Evolutionary conservation across 2,113 vertebrate species (phyloP), one percentile per base, ranked within the genome.

Genomic region (Gobius niger): DNA sequence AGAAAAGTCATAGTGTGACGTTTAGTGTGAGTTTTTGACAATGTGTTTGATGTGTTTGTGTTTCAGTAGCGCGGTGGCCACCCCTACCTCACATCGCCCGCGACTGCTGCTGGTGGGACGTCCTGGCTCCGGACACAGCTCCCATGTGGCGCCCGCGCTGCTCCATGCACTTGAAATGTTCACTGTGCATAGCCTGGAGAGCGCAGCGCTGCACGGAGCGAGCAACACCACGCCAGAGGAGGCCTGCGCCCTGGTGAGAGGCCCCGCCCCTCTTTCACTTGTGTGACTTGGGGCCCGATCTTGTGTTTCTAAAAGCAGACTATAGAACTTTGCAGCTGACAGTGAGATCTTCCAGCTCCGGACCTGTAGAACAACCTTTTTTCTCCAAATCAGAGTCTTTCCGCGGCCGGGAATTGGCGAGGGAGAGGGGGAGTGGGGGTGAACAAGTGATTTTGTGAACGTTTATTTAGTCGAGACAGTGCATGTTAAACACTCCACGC

Each of bases 101-200:
- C 88, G 94, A 53, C 87, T 98, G 70, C 83, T 98, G 56, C 60
- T 98, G 62, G 91, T 84, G 2, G 96, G 95, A 59, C 79, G 91
- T 44, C 90, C 93, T 3, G 94, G 92, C 15, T 92, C 90, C 0
- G 95, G 95, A 10, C 95, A 97, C 41, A 87, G 93, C 46, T 94
- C 96, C 70, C 95, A 98, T 77, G 83, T 98, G 90, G 96, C 93
- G 68, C 95, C 96, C 7, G 96, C 96, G 40, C 77, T 96, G 40
- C 93, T 98, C 57, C 95, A 97, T 15, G 81, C 91, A 14, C 83
- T 98, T 83, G 95, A 98, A 84, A 93, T 93, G 80, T 94, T 96
- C 74, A 86, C 93, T 0, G 93, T 95, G 3, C 94, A 98, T 85
- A 94, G 92, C 0, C 88, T 97, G 69, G 95, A 97, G 54, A 84